Evolutionary conservation across 2,888 invertebrate species (phyloP), one percentile per base, ranked within the genome.

Genomic region (Drosophila multiciliata): DNA sequence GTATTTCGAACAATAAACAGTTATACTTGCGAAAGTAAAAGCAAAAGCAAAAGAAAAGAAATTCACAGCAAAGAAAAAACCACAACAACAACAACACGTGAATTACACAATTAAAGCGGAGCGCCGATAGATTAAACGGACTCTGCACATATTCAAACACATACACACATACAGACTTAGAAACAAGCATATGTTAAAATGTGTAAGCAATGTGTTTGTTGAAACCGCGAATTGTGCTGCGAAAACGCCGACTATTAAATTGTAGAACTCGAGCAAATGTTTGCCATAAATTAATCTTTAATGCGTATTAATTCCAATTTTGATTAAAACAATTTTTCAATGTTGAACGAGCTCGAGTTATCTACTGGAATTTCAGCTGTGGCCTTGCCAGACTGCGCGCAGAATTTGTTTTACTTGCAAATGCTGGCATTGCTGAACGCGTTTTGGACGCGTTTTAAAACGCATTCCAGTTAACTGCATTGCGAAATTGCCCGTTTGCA

Each of bases 21-120:
- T 58, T 62, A 35, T 58, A 66, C 71, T 71, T 68, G 62, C 58
- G 63, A 66, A 70, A 75, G 63, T 58, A 35, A 55, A 45, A 15
- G 32, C 32, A 53, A 62, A 33, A 53, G 55, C 55, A 75, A 36
- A 49, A 38, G 35, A 53, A 57, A 36, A 55, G 26, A 45, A 48
- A 65, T 36, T 57, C 71, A 54, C 61, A 61, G 71, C 45, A 71
- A 68, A 60, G 40, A 53, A 50, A 50, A 0, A 52, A 49, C n/a
- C n/a, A n/a, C 23, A 23, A 50, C 48, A 50, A 29, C 48, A 52
- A 33, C 20, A 58, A 32, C 23, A 45, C 32, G 35, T 35, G 38
- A 38, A 61, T 78, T 73, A 40, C 77, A 61, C 78, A 77, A 77
- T 65, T 68, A 33, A 45, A 45, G 49, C 55, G n/a, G 4, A 54